Percentiles rank a stretch among this genome's conserved stretches.
Evolutionary conservation across 1,140 invertebrate species (phyloP).

Genomic region (Zaprionus lachaisei): DNA sequence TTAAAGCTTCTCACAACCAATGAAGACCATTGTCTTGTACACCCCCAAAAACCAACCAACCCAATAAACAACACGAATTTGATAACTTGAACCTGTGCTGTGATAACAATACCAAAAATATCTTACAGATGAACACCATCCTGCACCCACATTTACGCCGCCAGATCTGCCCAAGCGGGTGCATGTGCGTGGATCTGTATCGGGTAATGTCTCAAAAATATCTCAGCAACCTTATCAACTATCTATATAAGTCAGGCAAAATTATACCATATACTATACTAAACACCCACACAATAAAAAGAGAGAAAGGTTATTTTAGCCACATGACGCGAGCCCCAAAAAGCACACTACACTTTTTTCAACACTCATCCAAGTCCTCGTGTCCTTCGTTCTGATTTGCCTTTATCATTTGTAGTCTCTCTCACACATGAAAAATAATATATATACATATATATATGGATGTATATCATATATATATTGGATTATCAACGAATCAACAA

Average conservation of each 20-base stretch:
- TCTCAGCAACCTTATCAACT: slow-evolving; percentile 23
- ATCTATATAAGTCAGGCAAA: slow-evolving; percentile 23
- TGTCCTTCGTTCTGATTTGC: slow-evolving; percentile 5
- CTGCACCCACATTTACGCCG: slow-evolving; percentile 97
- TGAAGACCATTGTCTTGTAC: slow-evolving; percentile 47
- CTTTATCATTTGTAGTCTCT: slow-evolving; percentile 7
- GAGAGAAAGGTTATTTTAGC: slow-evolving; percentile 72
- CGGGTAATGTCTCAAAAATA: slow-evolving; percentile 77
- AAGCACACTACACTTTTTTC: slow-evolving; percentile 25
- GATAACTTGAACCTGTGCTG: slow-evolving; percentile 60
- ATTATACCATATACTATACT: slow-evolving; percentile 4
- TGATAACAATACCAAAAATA: slow-evolving; percentile 83
- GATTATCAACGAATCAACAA: background rate
- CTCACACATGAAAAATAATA: background rate
- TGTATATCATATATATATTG: background rate
- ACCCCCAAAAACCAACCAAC: slow-evolving; percentile 30
- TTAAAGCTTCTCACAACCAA: slow-evolving; percentile 29
- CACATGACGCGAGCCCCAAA: slow-evolving; percentile 29
- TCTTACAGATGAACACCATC: slow-evolving; percentile 97
- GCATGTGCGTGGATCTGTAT: slow-evolving; percentile 95
- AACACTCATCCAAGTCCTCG: background rate
- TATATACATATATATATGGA: background rate
- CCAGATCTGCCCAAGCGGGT: slow-evolving; percentile 98
- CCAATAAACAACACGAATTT: slow-evolving; percentile 49
- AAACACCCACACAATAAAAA: background rate